Evolutionary conservation across 2,888 invertebrate genomes (phyloP).

Genomic region (Melanchra persicariae): DNA sequence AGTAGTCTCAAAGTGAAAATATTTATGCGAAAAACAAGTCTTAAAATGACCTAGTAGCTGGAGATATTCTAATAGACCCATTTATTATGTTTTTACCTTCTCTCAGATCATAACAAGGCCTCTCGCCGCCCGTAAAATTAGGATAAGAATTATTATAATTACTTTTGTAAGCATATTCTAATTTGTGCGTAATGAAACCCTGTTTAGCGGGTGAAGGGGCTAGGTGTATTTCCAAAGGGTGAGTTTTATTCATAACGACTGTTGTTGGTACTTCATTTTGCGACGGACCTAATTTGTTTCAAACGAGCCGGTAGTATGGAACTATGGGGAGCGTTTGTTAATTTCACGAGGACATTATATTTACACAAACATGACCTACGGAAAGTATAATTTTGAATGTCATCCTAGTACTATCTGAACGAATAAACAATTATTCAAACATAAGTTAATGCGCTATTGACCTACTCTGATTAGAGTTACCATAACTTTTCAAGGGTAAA

Average conservation of each 20-base stretch:
- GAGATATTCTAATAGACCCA: conserved; percentile 66
- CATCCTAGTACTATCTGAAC: background rate
- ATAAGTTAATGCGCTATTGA: conserved; percentile 37
- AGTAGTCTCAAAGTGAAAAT: conserved; percentile 69
- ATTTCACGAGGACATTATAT: conserved; percentile 6
- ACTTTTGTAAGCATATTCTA: conserved; percentile 66
- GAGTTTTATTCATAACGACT: conserved; percentile 41
- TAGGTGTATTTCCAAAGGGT: conserved; percentile 41
- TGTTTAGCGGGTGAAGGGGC: conserved; percentile 57
- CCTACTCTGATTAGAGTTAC: conserved; percentile 41
- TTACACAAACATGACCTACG: conserved; percentile 1
- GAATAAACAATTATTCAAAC: conserved; percentile 25
- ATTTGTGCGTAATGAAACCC: conserved; percentile 59
- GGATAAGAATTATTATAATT: conserved; percentile 72
- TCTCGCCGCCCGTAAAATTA: conserved; percentile 68
- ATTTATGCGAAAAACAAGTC: conserved; percentile 69
- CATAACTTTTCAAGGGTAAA: conserved; percentile 32
- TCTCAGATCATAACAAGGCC: conserved; percentile 60
- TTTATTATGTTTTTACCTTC: conserved; percentile 66
- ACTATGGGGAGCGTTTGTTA: conserved; percentile 5
- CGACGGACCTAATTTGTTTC: conserved; percentile 39
- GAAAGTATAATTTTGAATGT: conserved; percentile 19
- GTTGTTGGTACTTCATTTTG: conserved; percentile 42
- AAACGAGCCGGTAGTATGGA: conserved; percentile 10
- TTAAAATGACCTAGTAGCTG: conserved; percentile 61